Percentiles rank a stretch among this genome's conserved stretches.
These are phyloP conservation scores for Sycophaga agraensis DNA, from an alignment of 1,140 invertebrate genomes.

Conservation along the genomic window DNA sequence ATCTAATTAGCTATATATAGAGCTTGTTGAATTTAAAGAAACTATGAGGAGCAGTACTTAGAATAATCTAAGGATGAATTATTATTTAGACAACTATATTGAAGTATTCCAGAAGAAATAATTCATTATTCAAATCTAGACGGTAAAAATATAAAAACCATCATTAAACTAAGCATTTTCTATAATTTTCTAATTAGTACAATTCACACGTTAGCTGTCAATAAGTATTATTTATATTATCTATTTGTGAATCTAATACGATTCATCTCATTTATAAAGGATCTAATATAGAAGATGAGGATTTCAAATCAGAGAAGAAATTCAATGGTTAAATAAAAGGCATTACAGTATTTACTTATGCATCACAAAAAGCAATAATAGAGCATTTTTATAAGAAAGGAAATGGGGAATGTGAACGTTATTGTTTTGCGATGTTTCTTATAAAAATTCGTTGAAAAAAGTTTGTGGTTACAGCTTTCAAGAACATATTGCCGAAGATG, in stretches of 20 bases:
- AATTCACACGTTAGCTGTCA: not conserved
- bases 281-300: not conserved
- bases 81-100: no score
- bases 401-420: not conserved
- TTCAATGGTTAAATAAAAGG: not conserved
- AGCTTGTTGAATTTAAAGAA: no score
- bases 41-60: no score
- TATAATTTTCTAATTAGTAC: not conserved
- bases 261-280: not conserved
- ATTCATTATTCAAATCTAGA: not conserved
- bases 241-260: not conserved
- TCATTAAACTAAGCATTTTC: not conserved
- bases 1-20: no score
- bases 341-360: not conserved
- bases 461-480: not conserved
- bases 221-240: slow-evolving; percentile 1
- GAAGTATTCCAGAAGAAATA: not conserved
- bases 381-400: not conserved
- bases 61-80: no score
- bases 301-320: not conserved
- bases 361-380: not conserved
- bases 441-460: not conserved
- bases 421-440: not conserved
- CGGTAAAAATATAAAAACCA: not conserved
- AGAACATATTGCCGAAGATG: not conserved